Conservation (phyloP, 2,113 vertebrate genomes). For the Amazona vittata region DNA sequence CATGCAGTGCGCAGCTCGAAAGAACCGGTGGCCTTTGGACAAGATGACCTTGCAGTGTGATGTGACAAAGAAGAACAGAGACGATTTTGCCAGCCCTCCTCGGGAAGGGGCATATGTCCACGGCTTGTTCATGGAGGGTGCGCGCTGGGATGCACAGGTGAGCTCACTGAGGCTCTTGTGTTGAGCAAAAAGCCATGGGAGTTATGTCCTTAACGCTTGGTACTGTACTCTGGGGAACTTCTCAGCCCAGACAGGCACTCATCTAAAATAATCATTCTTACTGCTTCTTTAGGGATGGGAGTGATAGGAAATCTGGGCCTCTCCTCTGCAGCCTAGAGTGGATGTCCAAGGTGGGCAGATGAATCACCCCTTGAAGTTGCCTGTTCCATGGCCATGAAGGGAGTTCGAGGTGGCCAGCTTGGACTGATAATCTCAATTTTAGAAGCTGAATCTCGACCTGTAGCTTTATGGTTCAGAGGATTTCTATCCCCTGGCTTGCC, state of each 20-base stretch:
- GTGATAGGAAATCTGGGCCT: not conserved
- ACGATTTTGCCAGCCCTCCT: constrained; percentile 85
- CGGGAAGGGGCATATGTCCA: constrained; percentile 90
- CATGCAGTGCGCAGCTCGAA: constrained; percentile 90
- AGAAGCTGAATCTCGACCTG: not conserved
- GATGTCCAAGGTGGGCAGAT: not conserved
- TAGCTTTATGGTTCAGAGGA: not conserved
- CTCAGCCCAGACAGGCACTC: not conserved
- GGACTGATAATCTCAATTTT: not conserved
- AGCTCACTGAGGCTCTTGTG: not conserved
- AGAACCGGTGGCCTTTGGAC: constrained; percentile 92
- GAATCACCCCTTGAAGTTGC: not conserved
- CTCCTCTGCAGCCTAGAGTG: not conserved
- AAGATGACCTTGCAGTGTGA: constrained; percentile 91
- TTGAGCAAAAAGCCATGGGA: not conserved
- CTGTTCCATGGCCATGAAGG: not conserved
- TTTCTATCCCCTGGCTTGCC: not conserved
- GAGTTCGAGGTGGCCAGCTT: not conserved
- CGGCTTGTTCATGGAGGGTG: constrained; percentile 93
- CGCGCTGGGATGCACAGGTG: constrained; percentile 92
- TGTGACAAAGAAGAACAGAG: constrained; percentile 88
- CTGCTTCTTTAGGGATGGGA: not conserved
- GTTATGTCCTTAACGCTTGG: not conserved
- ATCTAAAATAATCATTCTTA: not conserved
- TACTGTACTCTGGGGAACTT: not conserved